Base-by-base conservation (phyloP, 2,797 vertebrate genomes). In the Gallinago stenura region DNA sequence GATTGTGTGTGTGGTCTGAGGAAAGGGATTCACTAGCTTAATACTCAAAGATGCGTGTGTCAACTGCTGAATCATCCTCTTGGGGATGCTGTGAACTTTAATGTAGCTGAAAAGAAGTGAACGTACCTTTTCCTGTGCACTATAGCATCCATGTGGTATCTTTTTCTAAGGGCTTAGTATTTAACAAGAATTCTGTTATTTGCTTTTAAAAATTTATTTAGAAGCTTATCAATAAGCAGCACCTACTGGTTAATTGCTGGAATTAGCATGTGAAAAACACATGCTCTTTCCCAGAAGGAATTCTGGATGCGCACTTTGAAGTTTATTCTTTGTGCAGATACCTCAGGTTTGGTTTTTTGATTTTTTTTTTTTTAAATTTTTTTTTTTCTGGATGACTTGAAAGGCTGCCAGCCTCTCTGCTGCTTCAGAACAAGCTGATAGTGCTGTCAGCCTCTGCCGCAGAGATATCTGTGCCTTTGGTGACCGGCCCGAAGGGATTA, bases 391-490 rank as follows among this genome's bases (percentile, higher is more conserved):
- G 66, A 58, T 62, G n/a, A 25, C 54, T 87, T 69, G 89, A 90
- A 95, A 93, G 62, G 62, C 95, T 95, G 94, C 95, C 94, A 88
- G 80, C 48, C 54, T 96, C 69, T 26, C 12, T 92, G 93, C 86
- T 93, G 89, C 77, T 97, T 89, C 90, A 68, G 86, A 95, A 89
- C 97, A 96, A 93, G 88, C 91, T 88, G 92, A 91, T 70, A 88
- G 97, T 97, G 97, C 96, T 97, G 57, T 39, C 70, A 26, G 81
- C 86, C 82, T 61, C 85, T 77, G 62, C 7, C 95, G 92, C 86
- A 80, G 69, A 80, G 91, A 76, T 95, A 58, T 21, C 82, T 37
- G 39, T 80, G 72, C 73, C 87, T 91, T 93, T 41, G 12, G 87
- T 83, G 89, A 64, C 86, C 90, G 80, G 90, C 69, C 77, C 60